phyloP scores from a whole-genome alignment of 2,888 invertebrate species.

The Pachycephus smyrnensis region DNA sequence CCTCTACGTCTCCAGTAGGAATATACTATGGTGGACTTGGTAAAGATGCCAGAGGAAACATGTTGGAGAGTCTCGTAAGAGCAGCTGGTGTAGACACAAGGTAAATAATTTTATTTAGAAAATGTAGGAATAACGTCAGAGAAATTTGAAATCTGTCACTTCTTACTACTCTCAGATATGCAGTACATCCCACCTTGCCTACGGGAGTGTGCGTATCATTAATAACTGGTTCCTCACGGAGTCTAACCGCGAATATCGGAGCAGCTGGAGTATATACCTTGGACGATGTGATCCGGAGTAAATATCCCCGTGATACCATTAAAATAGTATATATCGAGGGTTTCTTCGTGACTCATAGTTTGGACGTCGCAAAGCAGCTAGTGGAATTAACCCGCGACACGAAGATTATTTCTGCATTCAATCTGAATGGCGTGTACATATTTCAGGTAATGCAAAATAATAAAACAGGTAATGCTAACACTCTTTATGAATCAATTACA shows the following conservation, averaged over 20 bases:
- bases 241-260: constrained; percentile 62
- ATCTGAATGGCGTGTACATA: constrained; percentile 63
- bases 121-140: background rate
- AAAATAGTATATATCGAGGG: constrained; percentile 64
- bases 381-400: constrained; percentile 52
- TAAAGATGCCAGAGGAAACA: constrained; percentile 56
- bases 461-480: no score
- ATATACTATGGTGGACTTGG: constrained; percentile 60
- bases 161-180: constrained; percentile 50
- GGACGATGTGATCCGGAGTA: constrained; percentile 44
- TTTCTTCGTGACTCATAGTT: constrained; percentile 63
- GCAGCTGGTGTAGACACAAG: constrained; percentile 57
- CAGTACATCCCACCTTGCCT: constrained; percentile 51
- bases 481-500: constrained; percentile 2
- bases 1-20: constrained; percentile 37
- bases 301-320: constrained; percentile 47
- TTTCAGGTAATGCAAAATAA: constrained; percentile 45
- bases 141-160: background rate
- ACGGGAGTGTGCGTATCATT: constrained; percentile 63
- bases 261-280: constrained; percentile 60
- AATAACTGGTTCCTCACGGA: constrained; percentile 54
- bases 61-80: constrained; percentile 52
- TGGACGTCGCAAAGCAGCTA: constrained; percentile 57
- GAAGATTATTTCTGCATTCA: constrained; percentile 59
- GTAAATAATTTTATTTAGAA: constrained; percentile 36